Conservation (phyloP, 1,140 invertebrate species). For the Aphelenchoides besseyi region DNA sequence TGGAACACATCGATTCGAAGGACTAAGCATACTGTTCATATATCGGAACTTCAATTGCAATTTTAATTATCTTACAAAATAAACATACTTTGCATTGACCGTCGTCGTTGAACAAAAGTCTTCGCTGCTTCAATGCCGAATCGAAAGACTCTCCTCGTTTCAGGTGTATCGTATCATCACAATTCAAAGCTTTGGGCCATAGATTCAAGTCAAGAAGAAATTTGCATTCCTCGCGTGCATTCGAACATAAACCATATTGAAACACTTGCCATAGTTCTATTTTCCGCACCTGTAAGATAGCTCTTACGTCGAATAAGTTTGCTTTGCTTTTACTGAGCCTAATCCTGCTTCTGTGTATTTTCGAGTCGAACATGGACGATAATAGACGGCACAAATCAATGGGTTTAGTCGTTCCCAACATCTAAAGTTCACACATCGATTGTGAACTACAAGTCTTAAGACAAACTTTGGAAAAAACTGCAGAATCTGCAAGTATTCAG, state of each 20-base stretch:
- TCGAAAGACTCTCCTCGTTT: not conserved
- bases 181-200: not conserved
- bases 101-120: not conserved
- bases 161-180: constrained; percentile 2
- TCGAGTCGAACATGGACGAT: not conserved
- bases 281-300: constrained; percentile 1
- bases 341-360: not conserved
- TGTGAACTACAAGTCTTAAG: too few relatives aligned
- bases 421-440: too few relatives aligned
- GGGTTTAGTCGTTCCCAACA: constrained; percentile 12
- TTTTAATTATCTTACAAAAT: not conserved
- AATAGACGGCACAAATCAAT: constrained; percentile 9
- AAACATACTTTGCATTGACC: constrained; percentile 15
- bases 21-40: not conserved
- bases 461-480: constrained; percentile 7
- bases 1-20: not conserved
- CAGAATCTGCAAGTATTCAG: not conserved
- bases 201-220: not conserved
- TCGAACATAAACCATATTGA: not conserved
- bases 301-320: not conserved
- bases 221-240: not conserved
- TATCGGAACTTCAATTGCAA: not conserved
- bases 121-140: not conserved
- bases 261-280: constrained; percentile 14
- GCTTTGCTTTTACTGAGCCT: not conserved